Percentiles rank a stretch among this genome's conserved stretches.
Evolutionary conservation across 2,113 vertebrate genomes (phyloP).

Genomic region (Pao palembangensis): DNA sequence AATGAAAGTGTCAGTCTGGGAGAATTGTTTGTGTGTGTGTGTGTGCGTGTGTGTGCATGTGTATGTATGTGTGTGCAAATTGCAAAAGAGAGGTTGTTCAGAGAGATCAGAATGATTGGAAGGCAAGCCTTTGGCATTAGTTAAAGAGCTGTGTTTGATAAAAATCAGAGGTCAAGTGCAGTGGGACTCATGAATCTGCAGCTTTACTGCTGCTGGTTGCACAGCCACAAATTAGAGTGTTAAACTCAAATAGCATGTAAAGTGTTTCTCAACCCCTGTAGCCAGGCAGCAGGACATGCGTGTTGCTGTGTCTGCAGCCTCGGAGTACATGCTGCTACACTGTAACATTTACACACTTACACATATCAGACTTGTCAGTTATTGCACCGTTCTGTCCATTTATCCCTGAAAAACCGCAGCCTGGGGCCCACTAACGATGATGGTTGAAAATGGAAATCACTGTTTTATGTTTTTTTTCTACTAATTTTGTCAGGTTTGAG

Average conservation of each 20-base stretch:
- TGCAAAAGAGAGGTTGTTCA: slow-evolving; percentile 31
- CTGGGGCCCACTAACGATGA: background rate
- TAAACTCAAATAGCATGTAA: background rate
- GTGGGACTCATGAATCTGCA: background rate
- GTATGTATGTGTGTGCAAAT: slow-evolving; percentile 8
- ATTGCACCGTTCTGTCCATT: background rate
- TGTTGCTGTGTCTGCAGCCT: background rate
- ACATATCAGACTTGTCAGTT: background rate
- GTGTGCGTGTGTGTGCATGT: slow-evolving; percentile 10
- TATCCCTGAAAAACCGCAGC: background rate
- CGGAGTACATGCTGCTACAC: background rate
- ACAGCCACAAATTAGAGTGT: background rate
- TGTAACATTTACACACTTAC: background rate
- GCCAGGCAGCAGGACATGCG: background rate
- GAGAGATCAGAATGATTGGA: slow-evolving; percentile 30
- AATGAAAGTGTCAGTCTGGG: slow-evolving; percentile 61
- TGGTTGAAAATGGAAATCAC: background rate
- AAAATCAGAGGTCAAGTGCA: slow-evolving; percentile 9
- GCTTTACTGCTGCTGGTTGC: background rate
- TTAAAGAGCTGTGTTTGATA: slow-evolving; percentile 30
- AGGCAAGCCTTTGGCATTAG: slow-evolving; percentile 18
- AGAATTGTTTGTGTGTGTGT: slow-evolving; percentile 20
- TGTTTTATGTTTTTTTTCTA: background rate
- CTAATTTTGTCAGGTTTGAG: background rate
- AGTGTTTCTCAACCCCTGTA: background rate